These are phyloP conservation scores for Simalia tracyae DNA, from an alignment of 2,797 vertebrate genomes.

Conservation along the genomic window DNA sequence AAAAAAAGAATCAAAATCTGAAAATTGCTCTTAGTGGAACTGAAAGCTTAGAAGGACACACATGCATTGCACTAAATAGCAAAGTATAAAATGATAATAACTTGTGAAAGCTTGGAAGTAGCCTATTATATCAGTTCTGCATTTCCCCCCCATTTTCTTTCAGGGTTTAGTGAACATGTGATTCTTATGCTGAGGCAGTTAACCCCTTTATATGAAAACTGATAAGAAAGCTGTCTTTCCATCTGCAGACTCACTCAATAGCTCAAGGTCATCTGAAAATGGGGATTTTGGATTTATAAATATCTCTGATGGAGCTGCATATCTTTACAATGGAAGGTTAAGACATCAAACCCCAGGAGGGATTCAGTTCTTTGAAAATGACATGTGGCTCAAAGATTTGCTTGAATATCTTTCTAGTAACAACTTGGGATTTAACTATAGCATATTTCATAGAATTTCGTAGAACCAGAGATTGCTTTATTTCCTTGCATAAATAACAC, in stretches of 20 bases:
- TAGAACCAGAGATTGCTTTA: slow-evolving; percentile 62
- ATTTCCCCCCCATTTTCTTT: slow-evolving; percentile 37
- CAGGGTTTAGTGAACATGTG: slow-evolving; percentile 34
- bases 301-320: slow-evolving; percentile 48
- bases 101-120: slow-evolving; percentile 42
- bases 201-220: slow-evolving; percentile 37
- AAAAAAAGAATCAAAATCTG: slow-evolving; percentile 42
- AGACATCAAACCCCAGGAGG: slow-evolving; percentile 58
- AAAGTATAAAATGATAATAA: slow-evolving; percentile 55
- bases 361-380: slow-evolving; percentile 59
- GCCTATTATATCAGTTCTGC: slow-evolving; percentile 41
- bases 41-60: slow-evolving; percentile 48
- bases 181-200: slow-evolving; percentile 54
- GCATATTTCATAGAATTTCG: slow-evolving; percentile 59
- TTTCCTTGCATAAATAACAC: slow-evolving; percentile 73
- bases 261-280: slow-evolving; percentile 63
- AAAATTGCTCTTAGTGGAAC: slow-evolving; percentile 32
- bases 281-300: slow-evolving; percentile 57
- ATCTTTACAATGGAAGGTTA: slow-evolving; percentile 55
- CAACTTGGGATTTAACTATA: slow-evolving; percentile 57
- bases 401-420: slow-evolving; percentile 56
- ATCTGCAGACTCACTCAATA: slow-evolving; percentile 20
- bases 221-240: slow-evolving; percentile 39
- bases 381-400: slow-evolving; percentile 45
- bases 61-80: slow-evolving; percentile 2